Percentiles rank a stretch among this genome's conserved stretches.
Conservation (phyloP, 2,113 vertebrate genomes). For the Synchiropus splendidus region DNA sequence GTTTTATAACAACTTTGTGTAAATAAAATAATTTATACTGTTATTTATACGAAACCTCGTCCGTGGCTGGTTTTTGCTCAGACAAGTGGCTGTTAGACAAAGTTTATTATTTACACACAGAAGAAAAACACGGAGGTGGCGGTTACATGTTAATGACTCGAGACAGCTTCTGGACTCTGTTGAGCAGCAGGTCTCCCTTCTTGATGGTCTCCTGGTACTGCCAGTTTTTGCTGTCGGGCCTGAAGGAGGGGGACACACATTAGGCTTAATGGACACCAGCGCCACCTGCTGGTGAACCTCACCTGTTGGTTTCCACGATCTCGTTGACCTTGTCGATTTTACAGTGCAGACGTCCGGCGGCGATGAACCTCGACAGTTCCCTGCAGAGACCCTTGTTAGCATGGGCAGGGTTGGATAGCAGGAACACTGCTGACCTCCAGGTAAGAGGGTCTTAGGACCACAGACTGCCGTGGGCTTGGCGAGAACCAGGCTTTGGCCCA, state of each 20-base stretch:
- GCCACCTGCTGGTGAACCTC: constrained; percentile 18
- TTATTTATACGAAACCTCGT: constrained; percentile 93
- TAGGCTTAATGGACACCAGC: neutral
- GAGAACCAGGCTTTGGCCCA: too few relatives aligned
- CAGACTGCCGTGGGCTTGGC: too few relatives aligned
- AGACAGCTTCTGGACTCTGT: constrained; percentile 97
- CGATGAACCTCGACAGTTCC: constrained; percentile 95
- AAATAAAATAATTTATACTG: constrained; percentile 99
- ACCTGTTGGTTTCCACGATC: constrained; percentile 99
- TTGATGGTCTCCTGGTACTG: constrained; percentile 99
- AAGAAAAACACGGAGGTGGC: constrained; percentile 7
- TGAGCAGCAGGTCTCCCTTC: constrained; percentile 93
- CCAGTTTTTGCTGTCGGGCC: constrained; percentile 99
- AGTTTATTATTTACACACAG: constrained; percentile 73
- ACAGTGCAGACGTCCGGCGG: constrained; percentile 93
- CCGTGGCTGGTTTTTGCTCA: constrained; percentile 27
- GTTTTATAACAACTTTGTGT: constrained; percentile 99
- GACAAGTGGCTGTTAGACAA: constrained; percentile 35
- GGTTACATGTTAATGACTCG: constrained; percentile 96
- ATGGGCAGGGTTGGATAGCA: too few relatives aligned
- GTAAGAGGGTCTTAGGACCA: neutral
- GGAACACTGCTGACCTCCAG: neutral
- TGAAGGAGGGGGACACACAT: constrained; percentile 28
- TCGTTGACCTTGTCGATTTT: constrained; percentile 99
- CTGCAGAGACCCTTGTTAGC: constrained; percentile 43